phyloP scores from a whole-genome alignment of 2,797 vertebrate species.

The Podarcis siculus region DNA sequence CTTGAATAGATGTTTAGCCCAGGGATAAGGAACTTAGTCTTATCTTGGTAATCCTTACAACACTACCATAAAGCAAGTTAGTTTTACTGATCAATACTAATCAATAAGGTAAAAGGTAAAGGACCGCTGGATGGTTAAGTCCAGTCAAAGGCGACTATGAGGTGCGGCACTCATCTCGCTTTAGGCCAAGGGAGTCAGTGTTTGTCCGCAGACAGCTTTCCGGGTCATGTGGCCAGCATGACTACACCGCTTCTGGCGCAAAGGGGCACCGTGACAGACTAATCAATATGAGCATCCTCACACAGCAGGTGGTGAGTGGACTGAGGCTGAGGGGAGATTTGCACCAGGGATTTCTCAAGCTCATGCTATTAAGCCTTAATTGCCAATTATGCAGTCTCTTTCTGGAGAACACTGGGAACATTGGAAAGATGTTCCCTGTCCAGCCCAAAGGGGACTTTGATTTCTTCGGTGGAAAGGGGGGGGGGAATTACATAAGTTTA shows the following conservation, averaged over 20 bases:
- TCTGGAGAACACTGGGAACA: neutral
- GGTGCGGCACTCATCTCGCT: too few species aligned
- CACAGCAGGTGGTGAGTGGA: too few species aligned
- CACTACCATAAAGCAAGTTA: neutral
- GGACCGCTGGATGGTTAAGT: too few species aligned
- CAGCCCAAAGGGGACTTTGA: neutral
- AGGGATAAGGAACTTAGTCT: neutral
- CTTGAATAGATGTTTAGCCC: neutral
- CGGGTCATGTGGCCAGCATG: too few species aligned
- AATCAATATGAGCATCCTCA: neutral
- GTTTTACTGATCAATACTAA: neutral
- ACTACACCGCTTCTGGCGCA: too few species aligned
- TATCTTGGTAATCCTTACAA: neutral
- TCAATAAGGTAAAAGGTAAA: too few species aligned
- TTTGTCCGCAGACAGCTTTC: too few species aligned
- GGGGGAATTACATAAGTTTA: neutral
- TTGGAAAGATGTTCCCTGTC: neutral
- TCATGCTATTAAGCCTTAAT: neutral
- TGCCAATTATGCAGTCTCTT: neutral
- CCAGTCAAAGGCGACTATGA: too few species aligned
- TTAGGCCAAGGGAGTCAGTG: fast-evolving
- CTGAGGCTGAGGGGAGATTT: neutral
- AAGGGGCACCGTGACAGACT: too few species aligned
- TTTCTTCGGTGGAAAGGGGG: neutral
- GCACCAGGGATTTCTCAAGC: neutral